Evolutionary conservation across 2,888 invertebrate genomes (phyloP).

Genomic region (Erpobdella octoculata): DNA sequence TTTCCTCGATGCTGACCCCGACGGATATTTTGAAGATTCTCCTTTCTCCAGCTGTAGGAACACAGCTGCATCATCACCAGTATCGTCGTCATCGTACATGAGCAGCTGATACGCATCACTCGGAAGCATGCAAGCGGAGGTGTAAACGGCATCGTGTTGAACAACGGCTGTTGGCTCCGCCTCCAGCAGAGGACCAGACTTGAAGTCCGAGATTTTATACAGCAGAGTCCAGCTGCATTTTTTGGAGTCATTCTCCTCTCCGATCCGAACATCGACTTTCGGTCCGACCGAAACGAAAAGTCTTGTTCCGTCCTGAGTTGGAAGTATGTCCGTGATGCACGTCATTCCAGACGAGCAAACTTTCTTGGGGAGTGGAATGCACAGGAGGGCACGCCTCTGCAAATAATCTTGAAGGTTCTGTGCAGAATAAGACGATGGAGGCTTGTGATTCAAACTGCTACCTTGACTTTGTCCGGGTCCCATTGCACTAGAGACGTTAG

Average conservation of each 20-base stretch:
- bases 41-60: not conserved
- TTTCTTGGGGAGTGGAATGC: not conserved
- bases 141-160: not conserved
- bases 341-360: not conserved
- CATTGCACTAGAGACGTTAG: not conserved
- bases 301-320: not conserved
- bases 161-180: not conserved
- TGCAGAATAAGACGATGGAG: not conserved
- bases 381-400: not conserved
- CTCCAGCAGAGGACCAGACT: not conserved
- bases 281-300: not conserved
- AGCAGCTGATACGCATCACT: not conserved
- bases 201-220: not conserved
- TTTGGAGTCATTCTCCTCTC: not conserved
- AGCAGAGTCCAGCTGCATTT: conserved; percentile 9
- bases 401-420: not conserved
- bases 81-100: conserved; percentile 14
- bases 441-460: not conserved
- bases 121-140: conserved; percentile 4
- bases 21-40: not conserved
- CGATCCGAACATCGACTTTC: not conserved
- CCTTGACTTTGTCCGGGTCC: no score
- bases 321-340: not conserved
- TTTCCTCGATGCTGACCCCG: not conserved
- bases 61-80: not conserved